Percentiles rank a stretch among this genome's conserved stretches.
Conservation (phyloP, 2,797 vertebrate genomes). For the Etheostoma perlongum region DNA sequence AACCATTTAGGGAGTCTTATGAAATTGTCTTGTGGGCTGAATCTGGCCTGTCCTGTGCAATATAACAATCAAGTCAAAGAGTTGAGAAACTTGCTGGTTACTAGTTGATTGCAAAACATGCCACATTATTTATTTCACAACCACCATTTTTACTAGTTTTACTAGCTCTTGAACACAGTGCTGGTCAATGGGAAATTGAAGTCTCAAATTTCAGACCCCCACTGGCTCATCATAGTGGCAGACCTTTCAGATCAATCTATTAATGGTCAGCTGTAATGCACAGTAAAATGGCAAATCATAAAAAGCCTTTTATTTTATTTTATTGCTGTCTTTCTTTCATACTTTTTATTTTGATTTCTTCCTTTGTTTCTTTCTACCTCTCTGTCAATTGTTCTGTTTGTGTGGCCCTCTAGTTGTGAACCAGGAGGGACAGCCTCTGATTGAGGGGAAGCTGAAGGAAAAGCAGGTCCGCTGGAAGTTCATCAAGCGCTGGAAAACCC, state of each 20-base stretch:
- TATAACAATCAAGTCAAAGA: background rate
- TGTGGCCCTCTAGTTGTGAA: constrained; percentile 86
- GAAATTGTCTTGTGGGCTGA: constrained; percentile 3
- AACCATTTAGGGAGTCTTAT: constrained; percentile 8
- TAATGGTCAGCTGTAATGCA: background rate
- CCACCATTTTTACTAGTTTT: background rate
- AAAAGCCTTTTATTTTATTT: background rate
- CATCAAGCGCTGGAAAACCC: constrained; percentile 97
- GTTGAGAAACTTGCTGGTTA: background rate
- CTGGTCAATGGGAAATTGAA: background rate
- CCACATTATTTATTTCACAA: constrained; percentile 4
- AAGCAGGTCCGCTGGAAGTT: constrained; percentile 98
- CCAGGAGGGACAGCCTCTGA: constrained; percentile 95
- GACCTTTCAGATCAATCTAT: background rate
- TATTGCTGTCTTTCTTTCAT: background rate
- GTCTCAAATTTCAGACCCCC: background rate
- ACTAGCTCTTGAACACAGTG: background rate
- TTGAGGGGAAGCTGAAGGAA: constrained; percentile 97
- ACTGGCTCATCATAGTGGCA: background rate
- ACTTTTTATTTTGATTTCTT: background rate
- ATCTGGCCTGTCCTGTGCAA: background rate
- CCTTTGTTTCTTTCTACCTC: constrained; percentile 1
- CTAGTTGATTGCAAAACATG: constrained; percentile 6
- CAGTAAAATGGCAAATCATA: background rate
- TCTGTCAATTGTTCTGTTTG: background rate